phyloP scores from a whole-genome alignment of 2,113 vertebrate species.

The Vimba vimba region DNA sequence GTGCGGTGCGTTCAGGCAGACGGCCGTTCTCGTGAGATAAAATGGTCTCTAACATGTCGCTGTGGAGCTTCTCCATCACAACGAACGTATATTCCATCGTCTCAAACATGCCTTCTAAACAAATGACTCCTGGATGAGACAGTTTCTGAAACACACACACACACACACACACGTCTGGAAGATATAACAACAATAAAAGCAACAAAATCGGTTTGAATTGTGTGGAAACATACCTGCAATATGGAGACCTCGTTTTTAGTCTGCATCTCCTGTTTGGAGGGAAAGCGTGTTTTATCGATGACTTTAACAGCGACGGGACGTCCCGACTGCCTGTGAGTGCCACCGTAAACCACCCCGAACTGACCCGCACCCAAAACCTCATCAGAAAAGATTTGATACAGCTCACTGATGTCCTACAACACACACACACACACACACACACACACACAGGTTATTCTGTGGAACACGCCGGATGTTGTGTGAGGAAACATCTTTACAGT shows the following conservation, averaged over 20 bases:
- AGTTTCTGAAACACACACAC: constrained; percentile 65
- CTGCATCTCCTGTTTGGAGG: constrained; percentile 80
- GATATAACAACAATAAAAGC: background rate
- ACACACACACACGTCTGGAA: background rate
- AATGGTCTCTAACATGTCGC: constrained; percentile 82
- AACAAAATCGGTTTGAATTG: background rate
- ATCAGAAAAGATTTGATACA: constrained; percentile 86
- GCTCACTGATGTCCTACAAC: constrained; percentile 79
- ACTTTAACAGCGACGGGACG: constrained; percentile 82
- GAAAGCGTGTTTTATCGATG: constrained; percentile 85
- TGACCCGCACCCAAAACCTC: constrained; percentile 88
- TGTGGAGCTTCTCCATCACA: constrained; percentile 80
- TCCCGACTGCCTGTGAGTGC: constrained; percentile 81
- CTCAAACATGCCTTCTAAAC: constrained; percentile 76
- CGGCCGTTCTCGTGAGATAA: constrained; percentile 76
- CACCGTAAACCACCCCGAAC: constrained; percentile 86
- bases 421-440: background rate
- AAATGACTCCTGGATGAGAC: constrained; percentile 73
- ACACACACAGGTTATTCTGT: background rate
- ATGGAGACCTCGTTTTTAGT: constrained; percentile 84
- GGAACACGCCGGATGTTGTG: background rate
- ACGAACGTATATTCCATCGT: constrained; percentile 72
- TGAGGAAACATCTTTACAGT: background rate
- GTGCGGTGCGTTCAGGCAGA: constrained; percentile 77
- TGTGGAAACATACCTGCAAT: constrained; percentile 73